Percentiles rank a stretch among this genome's conserved stretches.
phyloP scores from a whole-genome alignment of 2,888 invertebrate species.

The Dendrolimus houi region DNA sequence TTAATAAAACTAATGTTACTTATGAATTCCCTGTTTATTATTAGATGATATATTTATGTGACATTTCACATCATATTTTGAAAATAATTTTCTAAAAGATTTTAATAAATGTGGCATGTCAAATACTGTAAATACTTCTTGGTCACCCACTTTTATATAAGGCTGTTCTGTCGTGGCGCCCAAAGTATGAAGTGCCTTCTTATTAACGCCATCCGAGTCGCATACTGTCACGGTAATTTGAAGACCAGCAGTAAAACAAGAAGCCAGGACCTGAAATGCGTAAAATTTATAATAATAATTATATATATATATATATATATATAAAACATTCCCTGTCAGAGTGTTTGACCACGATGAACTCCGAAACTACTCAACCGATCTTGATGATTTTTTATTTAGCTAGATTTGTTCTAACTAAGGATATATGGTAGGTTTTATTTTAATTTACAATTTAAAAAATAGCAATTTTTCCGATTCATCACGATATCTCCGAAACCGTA shows the following conservation, averaged over 20 bases:
- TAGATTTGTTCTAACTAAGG: too few species aligned
- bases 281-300: background rate
- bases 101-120: conserved; percentile 15
- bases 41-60: conserved; percentile 4
- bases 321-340: too few species aligned
- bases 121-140: conserved; percentile 9
- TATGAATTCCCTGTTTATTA: conserved; percentile 1
- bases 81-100: conserved; percentile 14
- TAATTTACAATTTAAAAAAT: too few species aligned
- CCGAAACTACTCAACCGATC: too few species aligned
- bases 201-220: conserved; percentile 16
- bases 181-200: conserved; percentile 10
- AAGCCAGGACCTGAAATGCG: conserved; percentile 12
- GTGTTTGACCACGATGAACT: too few species aligned
- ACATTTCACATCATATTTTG: conserved; percentile 14
- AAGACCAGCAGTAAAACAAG: conserved; percentile 10
- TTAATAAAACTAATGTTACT: too few species aligned
- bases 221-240: conserved; percentile 10
- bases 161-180: conserved; percentile 10
- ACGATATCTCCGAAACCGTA: too few species aligned
- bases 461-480: too few species aligned
- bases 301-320: background rate
- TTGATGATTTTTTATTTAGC: too few species aligned
- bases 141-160: conserved; percentile 2
- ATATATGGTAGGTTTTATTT: too few species aligned